phyloP scores from a whole-genome alignment of 2,888 invertebrate genomes.

The Cosmia pyralina region DNA sequence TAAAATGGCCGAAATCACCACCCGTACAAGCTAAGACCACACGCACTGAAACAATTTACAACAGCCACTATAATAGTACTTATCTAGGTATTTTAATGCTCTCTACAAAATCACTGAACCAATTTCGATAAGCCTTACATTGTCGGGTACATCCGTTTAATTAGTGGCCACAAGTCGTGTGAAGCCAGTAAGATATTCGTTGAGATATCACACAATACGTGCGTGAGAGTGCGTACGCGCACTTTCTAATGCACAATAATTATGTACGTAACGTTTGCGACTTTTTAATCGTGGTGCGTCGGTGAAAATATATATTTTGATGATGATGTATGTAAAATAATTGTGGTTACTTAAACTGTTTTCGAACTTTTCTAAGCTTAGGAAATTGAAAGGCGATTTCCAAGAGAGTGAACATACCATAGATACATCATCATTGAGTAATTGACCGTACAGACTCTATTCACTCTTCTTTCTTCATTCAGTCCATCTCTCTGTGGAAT shows the following conservation, averaged over 20 bases:
- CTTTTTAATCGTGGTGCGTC: conserved; percentile 58
- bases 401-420: background rate
- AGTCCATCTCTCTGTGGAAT: no score
- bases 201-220: conserved; percentile 63
- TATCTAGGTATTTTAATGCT: conserved; percentile 62
- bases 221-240: conserved; percentile 71
- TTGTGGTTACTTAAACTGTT: background rate
- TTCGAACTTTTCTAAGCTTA: background rate
- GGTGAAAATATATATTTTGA: conserved; percentile 60
- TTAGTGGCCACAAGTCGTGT: conserved; percentile 67
- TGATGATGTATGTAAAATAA: conserved; percentile 1
- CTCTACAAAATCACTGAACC: conserved; percentile 67
- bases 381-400: background rate
- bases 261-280: conserved; percentile 56
- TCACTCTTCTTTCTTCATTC: no score
- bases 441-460: no score
- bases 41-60: conserved; percentile 35
- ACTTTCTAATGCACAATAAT: conserved; percentile 73
- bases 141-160: conserved; percentile 65
- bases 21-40: conserved; percentile 31
- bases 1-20: conserved; percentile 10
- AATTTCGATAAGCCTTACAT: conserved; percentile 67
- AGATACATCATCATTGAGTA: background rate
- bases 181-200: conserved; percentile 66
- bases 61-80: conserved; percentile 33